Evolutionary conservation across 1,140 invertebrate genomes (phyloP).

Genomic region (Dolichoris vasculosae): DNA sequence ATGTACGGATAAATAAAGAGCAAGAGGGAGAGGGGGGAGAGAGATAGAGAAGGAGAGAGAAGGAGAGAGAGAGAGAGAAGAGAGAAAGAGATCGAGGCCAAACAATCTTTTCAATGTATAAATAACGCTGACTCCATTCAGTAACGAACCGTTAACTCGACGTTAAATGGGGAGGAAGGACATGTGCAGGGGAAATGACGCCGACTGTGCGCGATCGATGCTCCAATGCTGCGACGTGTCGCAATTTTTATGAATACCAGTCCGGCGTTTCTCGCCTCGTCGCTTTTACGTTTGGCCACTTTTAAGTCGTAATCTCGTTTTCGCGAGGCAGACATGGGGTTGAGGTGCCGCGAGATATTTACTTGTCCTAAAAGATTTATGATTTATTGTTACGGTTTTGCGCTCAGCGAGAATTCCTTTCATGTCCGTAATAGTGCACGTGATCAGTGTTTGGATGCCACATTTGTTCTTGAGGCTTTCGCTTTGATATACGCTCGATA

Average conservation of each 20-base stretch:
- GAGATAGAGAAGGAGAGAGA: neutral
- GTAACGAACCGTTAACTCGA: conserved; percentile 72
- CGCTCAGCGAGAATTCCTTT: neutral
- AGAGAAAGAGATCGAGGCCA: conserved; percentile 57
- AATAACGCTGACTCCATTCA: conserved; percentile 62
- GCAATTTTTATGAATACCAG: conserved; percentile 50
- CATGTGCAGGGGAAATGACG: conserved; percentile 47
- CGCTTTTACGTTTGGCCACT: neutral
- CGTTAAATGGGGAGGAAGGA: conserved; percentile 63
- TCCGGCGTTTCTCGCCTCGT: conserved; percentile 32
- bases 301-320: neutral
- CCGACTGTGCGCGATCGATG: conserved; percentile 29
- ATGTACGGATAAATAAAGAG: neutral
- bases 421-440: neutral
- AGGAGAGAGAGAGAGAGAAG: neutral
- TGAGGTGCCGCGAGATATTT: neutral
- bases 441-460: neutral
- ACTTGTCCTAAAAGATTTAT: neutral
- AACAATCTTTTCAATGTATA: conserved; percentile 68
- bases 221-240: neutral
- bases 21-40: neutral
- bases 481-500: neutral
- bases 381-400: conserved; percentile 14
- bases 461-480: neutral
- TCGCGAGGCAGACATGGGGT: neutral